A percentile compares a stretch with the other conserved stretches of the same genome.
These are phyloP conservation scores for Hemitrygon akajei DNA, from an alignment of 2,797 vertebrate species.

Conservation along the genomic window DNA sequence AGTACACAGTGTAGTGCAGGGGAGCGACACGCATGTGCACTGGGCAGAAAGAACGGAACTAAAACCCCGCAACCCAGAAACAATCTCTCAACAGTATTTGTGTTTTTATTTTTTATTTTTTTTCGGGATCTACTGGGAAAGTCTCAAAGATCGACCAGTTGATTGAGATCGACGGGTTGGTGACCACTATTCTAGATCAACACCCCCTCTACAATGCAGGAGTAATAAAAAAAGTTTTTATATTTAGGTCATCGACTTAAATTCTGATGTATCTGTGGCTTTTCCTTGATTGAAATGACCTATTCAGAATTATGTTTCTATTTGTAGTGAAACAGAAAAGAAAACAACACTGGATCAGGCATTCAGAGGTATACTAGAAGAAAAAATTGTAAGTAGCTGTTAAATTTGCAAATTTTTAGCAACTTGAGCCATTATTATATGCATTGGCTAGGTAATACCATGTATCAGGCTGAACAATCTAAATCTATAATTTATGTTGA, in stretches of 20 bases:
- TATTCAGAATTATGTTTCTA: neutral
- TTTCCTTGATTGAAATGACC: neutral
- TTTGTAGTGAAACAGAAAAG: conserved; percentile 87
- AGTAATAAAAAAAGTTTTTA: conserved; percentile 7
- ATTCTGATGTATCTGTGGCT: neutral
- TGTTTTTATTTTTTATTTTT: too few species aligned
- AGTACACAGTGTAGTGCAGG: too few species aligned
- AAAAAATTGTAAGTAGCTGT: conserved; percentile 77
- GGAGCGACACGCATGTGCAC: too few species aligned
- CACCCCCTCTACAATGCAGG: too few species aligned
- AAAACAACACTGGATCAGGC: conserved; percentile 90
- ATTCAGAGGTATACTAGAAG: conserved; percentile 80
- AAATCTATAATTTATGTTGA: conserved; percentile 38
- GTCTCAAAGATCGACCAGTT: too few species aligned
- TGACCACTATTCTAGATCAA: too few species aligned
- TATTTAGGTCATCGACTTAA: neutral
- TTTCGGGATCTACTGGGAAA: too few species aligned
- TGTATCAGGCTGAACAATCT: conserved; percentile 35
- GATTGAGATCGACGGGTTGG: too few species aligned
- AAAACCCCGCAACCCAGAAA: too few species aligned
- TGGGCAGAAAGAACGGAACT: too few species aligned
- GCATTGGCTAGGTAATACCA: neutral
- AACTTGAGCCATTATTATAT: conserved; percentile 26
- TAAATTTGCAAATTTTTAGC: neutral
- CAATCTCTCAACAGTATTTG: too few species aligned